phyloP scores from a whole-genome alignment of 2,797 vertebrate genomes.

The Falco naumanni region DNA sequence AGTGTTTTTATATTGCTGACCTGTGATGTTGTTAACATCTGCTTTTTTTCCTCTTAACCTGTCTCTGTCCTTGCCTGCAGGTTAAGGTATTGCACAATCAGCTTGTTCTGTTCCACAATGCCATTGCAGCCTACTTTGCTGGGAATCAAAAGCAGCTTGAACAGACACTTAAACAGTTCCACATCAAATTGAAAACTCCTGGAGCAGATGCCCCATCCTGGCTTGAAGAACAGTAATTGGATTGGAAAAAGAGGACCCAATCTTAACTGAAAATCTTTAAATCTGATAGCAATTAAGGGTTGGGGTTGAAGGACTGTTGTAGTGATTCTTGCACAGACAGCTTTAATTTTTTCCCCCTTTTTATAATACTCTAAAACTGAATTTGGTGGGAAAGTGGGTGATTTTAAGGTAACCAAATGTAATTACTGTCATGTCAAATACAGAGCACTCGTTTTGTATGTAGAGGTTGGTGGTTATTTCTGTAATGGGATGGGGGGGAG shows the following conservation, averaged over 20 bases:
- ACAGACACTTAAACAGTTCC: constrained; percentile 98
- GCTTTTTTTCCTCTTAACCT: neutral
- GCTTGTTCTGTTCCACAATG: constrained; percentile 97
- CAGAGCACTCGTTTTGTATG: constrained; percentile 76
- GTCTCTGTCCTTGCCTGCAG: constrained; percentile 74
- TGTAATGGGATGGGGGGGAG: constrained; percentile 53
- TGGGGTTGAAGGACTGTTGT: constrained; percentile 51
- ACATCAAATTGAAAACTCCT: constrained; percentile 99
- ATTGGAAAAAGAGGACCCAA: constrained; percentile 29
- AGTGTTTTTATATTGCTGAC: neutral
- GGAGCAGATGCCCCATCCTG: constrained; percentile 93
- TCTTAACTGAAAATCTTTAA: constrained; percentile 52
- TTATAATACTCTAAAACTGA: constrained; percentile 74
- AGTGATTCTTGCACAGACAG: constrained; percentile 74
- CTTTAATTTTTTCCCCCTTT: constrained; percentile 73
- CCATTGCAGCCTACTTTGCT: constrained; percentile 95
- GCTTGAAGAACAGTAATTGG: constrained; percentile 92
- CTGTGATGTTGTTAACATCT: neutral
- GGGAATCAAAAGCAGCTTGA: constrained; percentile 99
- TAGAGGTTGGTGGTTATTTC: constrained; percentile 71
- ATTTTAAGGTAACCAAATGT: constrained; percentile 70
- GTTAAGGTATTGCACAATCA: constrained; percentile 99
- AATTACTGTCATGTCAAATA: constrained; percentile 76
- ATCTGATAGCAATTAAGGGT: constrained; percentile 59
- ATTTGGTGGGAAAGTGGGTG: constrained; percentile 58